Evolutionary conservation across 2,113 vertebrate genomes (phyloP), one percentile per base, ranked within the genome.

Genomic region (Sus scrofa): DNA sequence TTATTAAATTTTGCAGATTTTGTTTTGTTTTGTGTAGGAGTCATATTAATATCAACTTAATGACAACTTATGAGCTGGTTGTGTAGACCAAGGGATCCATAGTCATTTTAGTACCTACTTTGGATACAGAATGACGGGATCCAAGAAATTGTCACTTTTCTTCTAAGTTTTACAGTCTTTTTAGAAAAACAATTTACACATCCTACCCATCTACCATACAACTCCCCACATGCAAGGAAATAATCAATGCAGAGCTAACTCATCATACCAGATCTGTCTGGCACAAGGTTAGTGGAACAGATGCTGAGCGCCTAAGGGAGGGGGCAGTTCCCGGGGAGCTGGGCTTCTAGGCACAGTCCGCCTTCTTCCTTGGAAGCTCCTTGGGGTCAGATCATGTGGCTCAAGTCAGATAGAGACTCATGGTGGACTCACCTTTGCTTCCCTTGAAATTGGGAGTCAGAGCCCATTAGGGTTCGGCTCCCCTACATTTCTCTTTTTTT

Each of bases 1-100:
- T 70, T 15, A n/a, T 94, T 82, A 60, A 37, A 70, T 63, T 96
- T 87, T 95, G 11, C 20, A 84, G 12, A 39, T 88, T 73, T n/a
- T 20, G 86, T 73, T 87, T 50, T 85, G 52, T 81, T 95, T 89
- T 97, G 14, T 74, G 79, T 75, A 26, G 34, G 18, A 30, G 4
- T n/a, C 13, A 10, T 87, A 9, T 82, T 95, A 81, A 39, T 85
- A 71, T 52, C 73, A 86, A 18, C 37, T 82, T 95, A 73, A 67
- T 44, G 16, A 50, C 52, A 84, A 60, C 16, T 73, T 3, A n/a
- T 13, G 62, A 89, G 26, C 39, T 54, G 30, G 71, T 50, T 1
- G 11, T 84, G 75, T 87, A 82, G 9, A 63, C 79, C 63, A 37
- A n/a, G 22, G 34, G 6, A 86, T 44, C 74, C 74, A 5, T 24